phyloP scores from a whole-genome alignment of 2,797 vertebrate genomes.

The Alosa sapidissima region DNA sequence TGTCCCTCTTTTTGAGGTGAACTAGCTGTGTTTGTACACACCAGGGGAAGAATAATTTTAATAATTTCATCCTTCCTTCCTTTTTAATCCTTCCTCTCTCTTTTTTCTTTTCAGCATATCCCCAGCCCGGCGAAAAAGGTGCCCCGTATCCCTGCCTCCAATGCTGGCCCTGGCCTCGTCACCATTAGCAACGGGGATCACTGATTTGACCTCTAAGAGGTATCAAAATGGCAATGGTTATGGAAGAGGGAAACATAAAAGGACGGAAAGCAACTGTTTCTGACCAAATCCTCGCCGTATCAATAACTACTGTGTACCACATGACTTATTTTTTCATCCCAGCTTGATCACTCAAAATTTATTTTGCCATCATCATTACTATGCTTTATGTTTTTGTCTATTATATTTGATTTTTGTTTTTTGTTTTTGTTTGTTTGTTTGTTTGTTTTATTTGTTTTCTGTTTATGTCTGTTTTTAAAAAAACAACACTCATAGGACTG shows the following conservation, averaged over 20 bases:
- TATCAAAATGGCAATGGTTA: conserved; percentile 40
- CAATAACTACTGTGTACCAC: conserved; percentile 33
- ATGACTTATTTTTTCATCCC: conserved; percentile 35
- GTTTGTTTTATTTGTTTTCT: neutral
- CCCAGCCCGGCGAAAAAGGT: conserved; percentile 96
- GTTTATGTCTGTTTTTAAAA: neutral
- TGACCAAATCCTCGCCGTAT: conserved; percentile 32
- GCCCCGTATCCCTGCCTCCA: conserved; percentile 85
- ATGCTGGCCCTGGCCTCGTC: conserved; percentile 69
- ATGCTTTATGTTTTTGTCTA: neutral
- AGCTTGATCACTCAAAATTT: conserved; percentile 30
- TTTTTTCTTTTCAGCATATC: conserved; percentile 75
- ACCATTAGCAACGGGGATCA: conserved; percentile 83
- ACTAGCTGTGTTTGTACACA: neutral
- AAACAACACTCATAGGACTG: neutral
- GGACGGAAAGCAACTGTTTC: conserved; percentile 21
- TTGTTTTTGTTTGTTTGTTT: neutral
- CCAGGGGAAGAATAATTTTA: neutral
- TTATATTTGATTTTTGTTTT: neutral
- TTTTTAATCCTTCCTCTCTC: neutral
- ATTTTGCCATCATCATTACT: neutral
- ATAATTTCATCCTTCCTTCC: neutral
- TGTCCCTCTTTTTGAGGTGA: neutral
- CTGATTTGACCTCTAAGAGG: conserved; percentile 71
- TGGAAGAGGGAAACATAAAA: conserved; percentile 53